Evolutionary conservation across 1,140 invertebrate genomes (phyloP), one percentile per base, ranked within the genome.

Genomic region (Caenorhabditis briggsae): DNA sequence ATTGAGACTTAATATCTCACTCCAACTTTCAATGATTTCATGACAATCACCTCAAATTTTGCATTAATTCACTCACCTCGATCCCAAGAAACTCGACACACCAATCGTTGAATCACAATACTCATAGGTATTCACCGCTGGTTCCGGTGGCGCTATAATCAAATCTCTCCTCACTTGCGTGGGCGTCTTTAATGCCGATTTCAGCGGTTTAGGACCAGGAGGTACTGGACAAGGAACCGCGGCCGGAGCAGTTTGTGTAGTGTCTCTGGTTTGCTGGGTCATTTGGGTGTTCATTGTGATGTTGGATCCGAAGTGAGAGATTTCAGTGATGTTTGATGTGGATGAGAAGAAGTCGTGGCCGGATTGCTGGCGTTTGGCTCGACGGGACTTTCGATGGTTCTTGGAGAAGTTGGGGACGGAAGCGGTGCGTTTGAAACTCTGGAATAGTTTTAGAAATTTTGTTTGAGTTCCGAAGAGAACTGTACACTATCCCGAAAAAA

Each of bases 321-420:
- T 64, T 50, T 61, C 85, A 16, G 88, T 86, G 59, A 83, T 84
- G 23, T 87, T 83, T 70, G 85, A 74, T n/a, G 88, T 43, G 18
- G 88, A 82, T n/a, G 84, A 84, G 85, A 88, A 86, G 58, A 85
- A 85, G 50, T 85, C 78, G 5, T 55, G 78, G 5, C 78, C 56
- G 33, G 83, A 84, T 64, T 59, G 41, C 16, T 59, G 43, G 56
- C 56, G 14, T 82, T 46, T 56, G 23, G 78, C 23, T 20, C 55
- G 55, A 20, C 83, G 43, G 33, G 61, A 61, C 59, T 53, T 70
- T 8, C 70, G 11, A 56, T 88, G 86, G 58, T 86, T 84, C 82
- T 90, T 91, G 41, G 85, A 86, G 70, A 91, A 89, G 58, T 92
- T 91, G 33, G 91, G 90, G 87, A 91, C 88, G 18, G 91, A 91